Evolutionary conservation across 2,797 vertebrate species (phyloP).

Genomic region (Anabacerthia variegaticeps): DNA sequence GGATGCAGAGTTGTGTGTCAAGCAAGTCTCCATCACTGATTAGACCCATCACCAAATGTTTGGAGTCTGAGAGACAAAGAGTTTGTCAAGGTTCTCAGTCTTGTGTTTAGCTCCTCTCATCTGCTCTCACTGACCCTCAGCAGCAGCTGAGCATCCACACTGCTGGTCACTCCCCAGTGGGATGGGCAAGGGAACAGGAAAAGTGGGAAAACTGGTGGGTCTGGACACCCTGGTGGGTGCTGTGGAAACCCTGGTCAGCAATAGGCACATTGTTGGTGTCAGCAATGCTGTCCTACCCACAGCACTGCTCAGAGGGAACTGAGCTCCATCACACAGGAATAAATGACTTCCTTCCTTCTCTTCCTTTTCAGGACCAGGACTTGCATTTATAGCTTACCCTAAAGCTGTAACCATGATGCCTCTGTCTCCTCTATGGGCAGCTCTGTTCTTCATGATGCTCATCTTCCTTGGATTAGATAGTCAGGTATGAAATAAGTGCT

Average conservation of each 20-base stretch:
- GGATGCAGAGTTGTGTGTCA: not conserved
- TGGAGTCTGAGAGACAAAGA: not conserved
- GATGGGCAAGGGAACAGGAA: not conserved
- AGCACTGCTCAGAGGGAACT: not conserved
- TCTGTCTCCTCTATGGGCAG: conserved; percentile 93
- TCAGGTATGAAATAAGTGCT: conserved; percentile 82
- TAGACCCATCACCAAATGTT: not conserved
- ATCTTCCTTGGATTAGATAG: conserved; percentile 98
- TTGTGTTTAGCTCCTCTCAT: not conserved
- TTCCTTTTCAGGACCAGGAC: conserved; percentile 85
- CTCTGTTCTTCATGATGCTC: conserved; percentile 98
- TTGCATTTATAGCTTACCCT: conserved; percentile 97
- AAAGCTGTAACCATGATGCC: conserved; percentile 99
- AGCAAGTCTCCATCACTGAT: not conserved
- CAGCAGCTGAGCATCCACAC: not conserved
- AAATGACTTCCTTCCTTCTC: not conserved
- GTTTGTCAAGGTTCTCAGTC: not conserved
- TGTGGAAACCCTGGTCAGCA: not conserved
- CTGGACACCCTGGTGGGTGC: not conserved
- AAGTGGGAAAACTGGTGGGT: not conserved
- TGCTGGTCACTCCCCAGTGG: not conserved
- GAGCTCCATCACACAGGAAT: not conserved
- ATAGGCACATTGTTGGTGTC: not conserved
- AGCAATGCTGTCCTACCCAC: not conserved
- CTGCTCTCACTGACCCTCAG: not conserved